Conservation (phyloP, 2,888 invertebrate species). For the Tricholauxania praeusta region DNA sequence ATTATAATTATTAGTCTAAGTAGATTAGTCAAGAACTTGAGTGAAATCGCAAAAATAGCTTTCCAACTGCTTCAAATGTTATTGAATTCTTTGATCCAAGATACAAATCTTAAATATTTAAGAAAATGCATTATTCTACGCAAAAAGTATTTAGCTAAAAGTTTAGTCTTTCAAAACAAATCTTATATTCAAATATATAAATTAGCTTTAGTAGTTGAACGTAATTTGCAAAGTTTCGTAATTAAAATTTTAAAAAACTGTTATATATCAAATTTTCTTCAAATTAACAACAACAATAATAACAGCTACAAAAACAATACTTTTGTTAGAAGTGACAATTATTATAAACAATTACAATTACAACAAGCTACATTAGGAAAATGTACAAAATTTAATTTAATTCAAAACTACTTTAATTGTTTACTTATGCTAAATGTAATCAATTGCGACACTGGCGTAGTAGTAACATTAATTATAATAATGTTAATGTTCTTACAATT, state of each 20-base stretch:
- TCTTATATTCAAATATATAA: constrained; percentile 18
- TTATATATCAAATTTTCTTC: constrained; percentile 34
- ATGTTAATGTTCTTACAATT: constrained; percentile 7
- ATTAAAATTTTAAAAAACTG: constrained; percentile 15
- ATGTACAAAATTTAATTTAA: not conserved
- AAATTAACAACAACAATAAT: constrained; percentile 39
- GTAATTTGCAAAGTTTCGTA: constrained; percentile 20
- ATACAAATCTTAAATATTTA: constrained; percentile 7
- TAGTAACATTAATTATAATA: constrained; percentile 6
- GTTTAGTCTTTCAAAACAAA: constrained; percentile 3
- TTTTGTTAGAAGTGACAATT: not conserved
- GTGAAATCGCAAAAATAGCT: constrained; percentile 34
- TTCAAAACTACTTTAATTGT: not conserved
- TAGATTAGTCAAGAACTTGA: constrained; percentile 28
- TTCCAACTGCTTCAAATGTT: constrained; percentile 13
- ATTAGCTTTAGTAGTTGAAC: constrained; percentile 35
- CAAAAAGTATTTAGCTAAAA: constrained; percentile 13
- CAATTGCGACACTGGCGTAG: not conserved
- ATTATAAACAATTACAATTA: constrained; percentile 8
- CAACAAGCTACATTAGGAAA: constrained; percentile 10
- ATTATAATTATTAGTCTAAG: constrained; percentile 33
- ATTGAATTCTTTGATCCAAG: constrained; percentile 10
- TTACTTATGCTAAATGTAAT: not conserved
- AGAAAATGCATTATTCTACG: not conserved
- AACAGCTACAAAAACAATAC: constrained; percentile 7